These are phyloP conservation scores for Cirrhinus mrigala DNA, from an alignment of 2,797 vertebrate genomes.

Conservation along the genomic window DNA sequence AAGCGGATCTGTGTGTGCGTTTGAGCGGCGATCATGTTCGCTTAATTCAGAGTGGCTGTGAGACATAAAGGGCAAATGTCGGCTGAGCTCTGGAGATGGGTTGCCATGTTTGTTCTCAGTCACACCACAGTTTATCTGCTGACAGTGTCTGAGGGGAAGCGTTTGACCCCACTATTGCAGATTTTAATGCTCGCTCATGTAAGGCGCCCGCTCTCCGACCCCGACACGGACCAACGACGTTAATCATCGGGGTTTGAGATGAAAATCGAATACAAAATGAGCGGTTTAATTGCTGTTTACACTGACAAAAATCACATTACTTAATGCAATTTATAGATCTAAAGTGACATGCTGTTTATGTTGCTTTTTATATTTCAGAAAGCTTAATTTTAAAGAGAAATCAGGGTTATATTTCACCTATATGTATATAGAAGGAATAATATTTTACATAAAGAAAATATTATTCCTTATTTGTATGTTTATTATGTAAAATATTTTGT, in stretches of 20 bases:
- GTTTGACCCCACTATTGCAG: slow-evolving; percentile 42
- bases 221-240: not conserved
- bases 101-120: slow-evolving; percentile 43
- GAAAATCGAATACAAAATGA: too few species aligned
- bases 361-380: too few species aligned
- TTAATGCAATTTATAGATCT: not conserved
- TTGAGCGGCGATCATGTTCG: slow-evolving; percentile 45
- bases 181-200: slow-evolving; percentile 27
- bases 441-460: not conserved
- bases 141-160: slow-evolving; percentile 32
- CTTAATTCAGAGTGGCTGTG: slow-evolving; percentile 50
- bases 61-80: slow-evolving; percentile 47
- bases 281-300: not conserved
- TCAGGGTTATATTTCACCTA: not conserved
- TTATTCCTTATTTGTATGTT: not conserved
- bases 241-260: not conserved
- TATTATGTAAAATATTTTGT: not conserved
- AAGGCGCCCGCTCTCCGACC: not conserved
- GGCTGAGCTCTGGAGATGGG: slow-evolving; percentile 35
- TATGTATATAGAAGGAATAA: not conserved
- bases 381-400: not conserved
- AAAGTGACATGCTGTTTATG: not conserved
- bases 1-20: slow-evolving; percentile 19
- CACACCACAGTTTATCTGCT: slow-evolving; percentile 13
- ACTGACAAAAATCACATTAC: not conserved